Evolutionary conservation across 2,888 invertebrate genomes (phyloP).

Genomic region (Ectropis crepuscularia): DNA sequence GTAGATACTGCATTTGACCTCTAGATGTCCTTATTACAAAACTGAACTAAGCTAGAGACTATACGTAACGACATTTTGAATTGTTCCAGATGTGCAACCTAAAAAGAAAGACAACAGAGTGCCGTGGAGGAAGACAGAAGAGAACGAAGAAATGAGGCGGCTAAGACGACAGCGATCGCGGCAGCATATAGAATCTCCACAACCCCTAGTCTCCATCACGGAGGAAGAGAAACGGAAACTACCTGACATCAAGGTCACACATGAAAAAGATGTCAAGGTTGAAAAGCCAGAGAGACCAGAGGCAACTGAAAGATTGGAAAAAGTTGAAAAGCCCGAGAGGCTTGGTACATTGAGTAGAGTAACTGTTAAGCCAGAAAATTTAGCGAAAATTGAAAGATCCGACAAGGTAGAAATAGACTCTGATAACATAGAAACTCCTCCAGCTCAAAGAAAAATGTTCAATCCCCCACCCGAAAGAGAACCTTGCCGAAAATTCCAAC

Average conservation of each 20-base stretch:
- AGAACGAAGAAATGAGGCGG: conserved; percentile 87
- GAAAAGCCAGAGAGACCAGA: conserved; percentile 41
- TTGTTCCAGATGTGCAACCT: conserved; percentile 87
- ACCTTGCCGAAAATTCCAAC: conserved; percentile 84
- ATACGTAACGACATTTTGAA: too few species aligned
- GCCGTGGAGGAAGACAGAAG: conserved; percentile 91
- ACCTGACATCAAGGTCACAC: conserved; percentile 74
- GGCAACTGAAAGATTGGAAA: background rate
- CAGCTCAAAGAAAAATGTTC: conserved; percentile 89
- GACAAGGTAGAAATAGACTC: conserved; percentile 94
- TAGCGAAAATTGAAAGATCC: conserved; percentile 53
- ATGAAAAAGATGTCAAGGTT: conserved; percentile 52
- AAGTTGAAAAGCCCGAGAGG: conserved; percentile 76
- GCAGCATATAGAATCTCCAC: conserved; percentile 72
- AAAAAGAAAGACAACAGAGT: conserved; percentile 90
- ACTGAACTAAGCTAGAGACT: too few species aligned
- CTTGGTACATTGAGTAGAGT: conserved; percentile 82
- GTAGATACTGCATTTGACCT: too few species aligned
- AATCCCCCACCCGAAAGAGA: conserved; percentile 86
- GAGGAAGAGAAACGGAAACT: conserved; percentile 87
- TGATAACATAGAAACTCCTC: conserved; percentile 96
- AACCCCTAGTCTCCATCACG: conserved; percentile 83
- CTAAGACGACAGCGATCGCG: conserved; percentile 84
- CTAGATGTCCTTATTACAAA: too few species aligned
- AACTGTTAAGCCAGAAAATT: background rate